These are phyloP conservation scores for Meiosimyza platycephala DNA, from an alignment of 2,888 invertebrate species.

Conservation along the genomic window DNA sequence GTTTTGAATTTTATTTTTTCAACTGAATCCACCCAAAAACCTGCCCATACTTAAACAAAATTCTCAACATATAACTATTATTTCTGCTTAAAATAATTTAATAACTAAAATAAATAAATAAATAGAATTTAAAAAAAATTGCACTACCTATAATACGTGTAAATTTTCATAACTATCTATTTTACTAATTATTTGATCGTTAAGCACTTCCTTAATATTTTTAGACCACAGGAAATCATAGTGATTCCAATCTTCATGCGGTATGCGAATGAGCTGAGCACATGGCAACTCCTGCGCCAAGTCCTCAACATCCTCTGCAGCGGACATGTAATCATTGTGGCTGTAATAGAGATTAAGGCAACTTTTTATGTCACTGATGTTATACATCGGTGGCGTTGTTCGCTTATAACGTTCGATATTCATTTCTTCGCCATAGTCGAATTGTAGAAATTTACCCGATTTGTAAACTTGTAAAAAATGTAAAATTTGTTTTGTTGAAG, in stretches of 20 bases:
- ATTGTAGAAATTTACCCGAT: slow-evolving; percentile 45
- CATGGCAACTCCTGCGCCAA: slow-evolving; percentile 45
- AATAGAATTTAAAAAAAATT: not conserved
- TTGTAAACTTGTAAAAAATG: slow-evolving; percentile 45
- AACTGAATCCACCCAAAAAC: too few relatives aligned
- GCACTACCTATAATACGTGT: not conserved
- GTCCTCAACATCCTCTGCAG: slow-evolving; percentile 40
- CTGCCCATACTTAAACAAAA: too few relatives aligned
- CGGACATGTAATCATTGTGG: slow-evolving; percentile 42
- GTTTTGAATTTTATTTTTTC: too few relatives aligned
- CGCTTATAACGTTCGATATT: slow-evolving; percentile 39
- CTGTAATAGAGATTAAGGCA: slow-evolving; percentile 45
- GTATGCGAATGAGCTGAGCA: slow-evolving; percentile 41
- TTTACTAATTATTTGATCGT: slow-evolving; percentile 41
- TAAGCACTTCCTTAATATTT: slow-evolving; percentile 40
- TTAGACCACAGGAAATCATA: slow-evolving; percentile 47
- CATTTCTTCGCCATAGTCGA: slow-evolving; percentile 45
- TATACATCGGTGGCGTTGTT: slow-evolving; percentile 40
- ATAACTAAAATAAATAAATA: not conserved
- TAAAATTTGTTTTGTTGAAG: slow-evolving; percentile 45
- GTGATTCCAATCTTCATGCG: slow-evolving; percentile 48
- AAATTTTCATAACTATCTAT: slow-evolving; percentile 12
- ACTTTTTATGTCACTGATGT: slow-evolving; percentile 39
- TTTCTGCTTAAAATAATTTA: not conserved
- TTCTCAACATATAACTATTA: too few relatives aligned